phyloP scores from a whole-genome alignment of 2,113 vertebrate genomes.

The Lipophrys pholis region DNA sequence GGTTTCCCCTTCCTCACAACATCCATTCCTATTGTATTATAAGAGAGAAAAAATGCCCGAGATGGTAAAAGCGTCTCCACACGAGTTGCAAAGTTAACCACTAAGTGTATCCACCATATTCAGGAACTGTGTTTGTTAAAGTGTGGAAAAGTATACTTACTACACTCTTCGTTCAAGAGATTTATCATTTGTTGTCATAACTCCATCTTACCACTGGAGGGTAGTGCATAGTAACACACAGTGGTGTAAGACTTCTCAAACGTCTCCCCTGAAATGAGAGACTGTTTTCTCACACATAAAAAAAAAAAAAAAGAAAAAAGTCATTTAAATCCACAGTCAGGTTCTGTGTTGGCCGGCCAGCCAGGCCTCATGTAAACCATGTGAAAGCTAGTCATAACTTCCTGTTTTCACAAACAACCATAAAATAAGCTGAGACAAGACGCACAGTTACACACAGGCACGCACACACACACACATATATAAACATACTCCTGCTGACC shows the following conservation, averaged over 20 bases:
- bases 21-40: background rate
- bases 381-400: constrained; percentile 77
- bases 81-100: background rate
- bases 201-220: constrained; percentile 52
- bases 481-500: constrained; percentile 69
- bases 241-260: background rate
- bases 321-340: constrained; percentile 44
- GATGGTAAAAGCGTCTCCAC: background rate
- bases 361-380: constrained; percentile 67
- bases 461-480: constrained; percentile 33
- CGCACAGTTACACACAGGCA: constrained; percentile 30
- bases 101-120: background rate
- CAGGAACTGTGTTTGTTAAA: background rate
- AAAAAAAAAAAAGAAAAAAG: background rate
- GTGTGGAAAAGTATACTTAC: background rate
- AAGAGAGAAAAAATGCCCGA: background rate
- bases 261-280: background rate
- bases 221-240: constrained; percentile 10
- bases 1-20: background rate
- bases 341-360: constrained; percentile 38
- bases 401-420: constrained; percentile 78
- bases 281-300: constrained; percentile 41
- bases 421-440: constrained; percentile 63
- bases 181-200: background rate
- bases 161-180: background rate